These are phyloP conservation scores for Thaleichthys pacificus DNA, from an alignment of 2,797 vertebrate genomes.

Conservation along the genomic window DNA sequence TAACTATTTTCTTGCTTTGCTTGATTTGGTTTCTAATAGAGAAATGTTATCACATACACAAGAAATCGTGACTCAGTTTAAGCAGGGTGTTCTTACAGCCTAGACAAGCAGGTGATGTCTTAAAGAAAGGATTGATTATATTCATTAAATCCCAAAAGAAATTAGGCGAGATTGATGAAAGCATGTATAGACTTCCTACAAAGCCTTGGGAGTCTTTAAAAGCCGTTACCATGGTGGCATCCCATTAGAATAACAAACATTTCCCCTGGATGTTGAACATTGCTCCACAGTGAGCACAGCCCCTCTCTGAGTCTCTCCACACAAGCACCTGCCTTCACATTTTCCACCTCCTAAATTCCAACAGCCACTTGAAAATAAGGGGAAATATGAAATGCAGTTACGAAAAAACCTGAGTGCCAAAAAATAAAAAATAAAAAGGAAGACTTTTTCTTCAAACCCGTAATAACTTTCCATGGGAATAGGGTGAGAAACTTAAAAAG, in stretches of 20 bases:
- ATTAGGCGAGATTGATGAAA: constrained; percentile 69
- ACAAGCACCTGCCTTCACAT: constrained; percentile 75
- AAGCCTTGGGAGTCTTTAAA: constrained; percentile 73
- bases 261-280: constrained; percentile 78
- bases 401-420: constrained; percentile 67
- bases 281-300: constrained; percentile 70
- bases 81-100: constrained; percentile 61
- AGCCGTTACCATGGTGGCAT: constrained; percentile 76
- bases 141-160: constrained; percentile 72
- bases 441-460: constrained; percentile 67
- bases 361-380: constrained; percentile 52
- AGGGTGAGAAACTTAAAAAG: constrained; percentile 74
- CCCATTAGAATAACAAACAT: constrained; percentile 81
- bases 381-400: constrained; percentile 72
- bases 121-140: constrained; percentile 67
- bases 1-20: background rate
- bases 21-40: too few relatives aligned
- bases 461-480: constrained; percentile 77
- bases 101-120: constrained; percentile 63
- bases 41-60: too few relatives aligned
- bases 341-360: constrained; percentile 76
- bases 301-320: constrained; percentile 42
- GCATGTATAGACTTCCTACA: constrained; percentile 69
- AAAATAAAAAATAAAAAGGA: constrained; percentile 25
- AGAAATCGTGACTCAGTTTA: constrained; percentile 57